Conservation (phyloP, 2,888 invertebrate genomes). For the Sarcophaga carnaria region DNA sequence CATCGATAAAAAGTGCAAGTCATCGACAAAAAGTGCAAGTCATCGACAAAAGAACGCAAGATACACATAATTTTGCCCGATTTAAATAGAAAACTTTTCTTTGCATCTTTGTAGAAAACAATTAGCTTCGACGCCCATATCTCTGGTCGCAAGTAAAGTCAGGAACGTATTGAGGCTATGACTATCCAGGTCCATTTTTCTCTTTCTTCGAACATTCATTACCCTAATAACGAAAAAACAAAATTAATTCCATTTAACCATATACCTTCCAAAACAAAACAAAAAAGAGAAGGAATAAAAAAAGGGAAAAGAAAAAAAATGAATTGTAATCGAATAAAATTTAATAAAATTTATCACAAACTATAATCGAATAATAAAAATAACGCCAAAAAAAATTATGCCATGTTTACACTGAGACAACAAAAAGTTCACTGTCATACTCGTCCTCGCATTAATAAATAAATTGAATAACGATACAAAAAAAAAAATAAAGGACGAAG, state of each 20-base stretch:
- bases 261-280: too few species aligned
- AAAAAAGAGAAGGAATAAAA: too few species aligned
- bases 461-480: conserved; percentile 35
- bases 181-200: background rate
- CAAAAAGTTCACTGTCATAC: conserved; percentile 60
- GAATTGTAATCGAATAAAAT: conserved; percentile 31
- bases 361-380: conserved; percentile 41
- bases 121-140: too few species aligned
- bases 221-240: background rate
- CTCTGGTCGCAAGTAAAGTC: background rate
- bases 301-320: background rate
- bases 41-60: too few species aligned
- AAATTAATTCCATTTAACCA: conserved; percentile 2
- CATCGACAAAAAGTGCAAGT: too few species aligned
- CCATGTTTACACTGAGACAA: conserved; percentile 15
- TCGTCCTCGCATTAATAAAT: conserved; percentile 44
- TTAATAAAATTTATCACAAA: conserved; percentile 63
- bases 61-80: too few species aligned
- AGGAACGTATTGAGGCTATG: too few species aligned
- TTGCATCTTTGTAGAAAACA: too few species aligned
- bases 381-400: conserved; percentile 17
- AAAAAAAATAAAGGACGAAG: background rate
- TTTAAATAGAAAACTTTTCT: too few species aligned
- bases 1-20: too few species aligned
- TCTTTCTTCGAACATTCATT: background rate